Conservation (phyloP, 2,888 invertebrate genomes). For the Arge pagana region DNA sequence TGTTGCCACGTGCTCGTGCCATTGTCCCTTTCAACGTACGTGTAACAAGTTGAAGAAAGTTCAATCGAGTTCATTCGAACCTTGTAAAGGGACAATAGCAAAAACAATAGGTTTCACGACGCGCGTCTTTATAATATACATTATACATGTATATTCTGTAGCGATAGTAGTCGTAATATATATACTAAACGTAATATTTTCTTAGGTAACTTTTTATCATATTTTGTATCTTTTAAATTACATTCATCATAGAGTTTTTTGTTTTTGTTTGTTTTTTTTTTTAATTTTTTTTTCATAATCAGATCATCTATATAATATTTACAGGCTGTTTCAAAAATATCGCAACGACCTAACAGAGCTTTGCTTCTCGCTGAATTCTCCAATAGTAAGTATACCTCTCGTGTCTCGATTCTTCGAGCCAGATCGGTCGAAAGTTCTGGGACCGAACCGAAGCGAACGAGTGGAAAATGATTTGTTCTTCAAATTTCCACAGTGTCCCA, state of each 20-base stretch:
- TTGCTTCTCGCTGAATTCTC: too few relatives aligned
- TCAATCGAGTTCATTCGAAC: not conserved
- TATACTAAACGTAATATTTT: constrained; percentile 28
- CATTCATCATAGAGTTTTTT: not conserved
- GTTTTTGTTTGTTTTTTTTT: not conserved
- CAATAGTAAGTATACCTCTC: too few relatives aligned
- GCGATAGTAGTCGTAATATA: constrained; percentile 39
- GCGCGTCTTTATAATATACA: constrained; percentile 30
- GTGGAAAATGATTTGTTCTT: too few relatives aligned
- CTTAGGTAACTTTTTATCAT: constrained; percentile 8
- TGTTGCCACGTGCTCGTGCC: constrained; percentile 32
- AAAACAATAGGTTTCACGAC: too few relatives aligned
- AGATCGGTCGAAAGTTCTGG: too few relatives aligned
- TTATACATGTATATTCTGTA: constrained; percentile 45
- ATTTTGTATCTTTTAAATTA: not conserved
- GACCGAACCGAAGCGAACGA: too few relatives aligned
- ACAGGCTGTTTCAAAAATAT: too few relatives aligned
- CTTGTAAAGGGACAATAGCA: not conserved
- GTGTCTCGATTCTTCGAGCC: too few relatives aligned
- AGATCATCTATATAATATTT: not conserved
- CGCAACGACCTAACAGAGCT: too few relatives aligned
- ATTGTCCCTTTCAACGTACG: not conserved
- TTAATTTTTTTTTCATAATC: not conserved
- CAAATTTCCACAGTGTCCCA: too few relatives aligned
- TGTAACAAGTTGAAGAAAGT: too few relatives aligned